Evolutionary conservation across 2,113 vertebrate species (phyloP), one percentile per base, ranked within the genome.

Genomic region (Taxidea taxus): DNA sequence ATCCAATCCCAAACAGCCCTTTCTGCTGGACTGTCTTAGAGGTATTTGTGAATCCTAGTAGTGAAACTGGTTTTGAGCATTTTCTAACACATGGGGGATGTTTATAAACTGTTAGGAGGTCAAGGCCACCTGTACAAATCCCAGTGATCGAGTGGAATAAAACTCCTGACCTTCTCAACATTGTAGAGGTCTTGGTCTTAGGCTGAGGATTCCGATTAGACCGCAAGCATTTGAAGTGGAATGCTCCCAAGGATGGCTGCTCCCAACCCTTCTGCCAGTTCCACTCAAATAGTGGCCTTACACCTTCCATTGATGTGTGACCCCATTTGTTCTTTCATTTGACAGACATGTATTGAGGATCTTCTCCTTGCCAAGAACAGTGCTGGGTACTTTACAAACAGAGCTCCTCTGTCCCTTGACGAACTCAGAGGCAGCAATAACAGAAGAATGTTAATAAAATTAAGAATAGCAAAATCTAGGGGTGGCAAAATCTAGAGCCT

Each of bases 61-160:
- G 34, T 54, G 72, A 77, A 70, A 86, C 60, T 51, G 34, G 39
- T 29, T 78, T 85, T 58, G n/a, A 89, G 21, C 54, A 90, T 90
- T 96, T 88, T 47, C 25, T 83, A 42, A 39, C 49, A 42, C 7
- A 4, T 89, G 31, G 29, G 42, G 88, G 62, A 37, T 80, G 29
- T 72, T 58, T 60, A 9, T 51, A 37, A 66, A 16, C 78, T 75
- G 7, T 60, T 34, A 44, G 49, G 68, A 78, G 39, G 23, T 12
- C 0, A 12, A 56, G 56, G n/a, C 44, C 44, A 51, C 27, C 25
- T 84, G 2, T 34, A n/a, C 14, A 29, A 54, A 14, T 58, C 34
- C 6, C 66, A 16, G 14, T 54, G 66, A 92, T 18, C 2, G 14
- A 44, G 25, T 47, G 44, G 47, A 58, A 39, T 27, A 54, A 56